A percentile compares a stretch with the other conserved stretches of the same genome.
Evolutionary conservation across 2,113 vertebrate genomes (phyloP).

Genomic region (Nothobranchius furzeri): DNA sequence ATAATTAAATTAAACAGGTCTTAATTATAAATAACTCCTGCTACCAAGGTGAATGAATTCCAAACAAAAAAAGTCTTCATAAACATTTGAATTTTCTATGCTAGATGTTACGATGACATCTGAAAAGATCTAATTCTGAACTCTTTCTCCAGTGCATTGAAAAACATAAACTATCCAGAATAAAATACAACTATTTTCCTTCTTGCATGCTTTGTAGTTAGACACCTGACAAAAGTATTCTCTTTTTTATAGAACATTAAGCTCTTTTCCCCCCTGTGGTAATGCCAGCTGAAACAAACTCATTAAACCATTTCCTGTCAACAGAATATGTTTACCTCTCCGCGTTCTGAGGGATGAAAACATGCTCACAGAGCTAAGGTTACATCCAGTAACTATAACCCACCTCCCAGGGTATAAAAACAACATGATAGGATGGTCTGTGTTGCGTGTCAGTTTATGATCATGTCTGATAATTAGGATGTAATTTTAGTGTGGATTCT

Average conservation of each 20-base stretch:
- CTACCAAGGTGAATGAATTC: too few species aligned
- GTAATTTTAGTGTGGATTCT: too few species aligned
- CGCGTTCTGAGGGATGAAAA: background rate
- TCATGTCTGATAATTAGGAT: too few species aligned
- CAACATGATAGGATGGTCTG: background rate
- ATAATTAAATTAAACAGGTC: too few species aligned
- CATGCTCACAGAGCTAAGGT: background rate
- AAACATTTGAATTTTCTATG: too few species aligned
- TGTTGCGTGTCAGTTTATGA: too few species aligned
- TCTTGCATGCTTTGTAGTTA: background rate
- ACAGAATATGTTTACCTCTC: background rate
- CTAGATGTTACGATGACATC: too few species aligned
- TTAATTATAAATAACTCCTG: too few species aligned
- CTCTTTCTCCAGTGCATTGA: background rate
- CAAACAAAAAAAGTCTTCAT: too few species aligned
- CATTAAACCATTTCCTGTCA: background rate
- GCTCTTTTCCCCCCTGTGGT: background rate
- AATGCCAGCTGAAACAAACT: background rate
- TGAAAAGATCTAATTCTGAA: background rate
- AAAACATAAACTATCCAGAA: background rate
- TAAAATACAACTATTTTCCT: background rate
- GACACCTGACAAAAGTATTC: too few species aligned
- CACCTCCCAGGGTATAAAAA: background rate
- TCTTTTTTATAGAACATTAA: too few species aligned
- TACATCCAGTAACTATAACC: background rate